These are phyloP conservation scores for Staurois parvus DNA, from an alignment of 2,797 vertebrate species.

Conservation along the genomic window DNA sequence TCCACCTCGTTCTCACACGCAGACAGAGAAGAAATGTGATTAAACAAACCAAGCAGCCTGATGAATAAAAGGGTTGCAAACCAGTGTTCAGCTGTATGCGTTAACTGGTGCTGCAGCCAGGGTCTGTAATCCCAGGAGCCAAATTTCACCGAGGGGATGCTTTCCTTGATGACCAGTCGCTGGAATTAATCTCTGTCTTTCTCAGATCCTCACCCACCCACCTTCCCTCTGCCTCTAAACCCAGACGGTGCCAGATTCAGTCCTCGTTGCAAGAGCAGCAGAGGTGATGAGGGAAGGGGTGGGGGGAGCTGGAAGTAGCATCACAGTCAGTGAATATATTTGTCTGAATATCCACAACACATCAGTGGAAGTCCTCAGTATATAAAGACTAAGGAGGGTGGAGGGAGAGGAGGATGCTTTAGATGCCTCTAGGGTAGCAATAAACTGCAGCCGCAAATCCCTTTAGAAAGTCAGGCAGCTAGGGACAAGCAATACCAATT, in stretches of 20 bases:
- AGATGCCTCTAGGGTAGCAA: conserved; percentile 36
- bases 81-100: conserved; percentile 54
- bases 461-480: conserved; percentile 10
- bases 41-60: conserved; percentile 65
- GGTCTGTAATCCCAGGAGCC: conserved; percentile 18
- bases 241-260: conserved; percentile 57
- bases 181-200: conserved; percentile 44
- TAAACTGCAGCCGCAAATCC: conserved; percentile 33
- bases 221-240: conserved; percentile 54
- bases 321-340: conserved; percentile 54
- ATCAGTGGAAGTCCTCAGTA: conserved; percentile 45
- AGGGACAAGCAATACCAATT: neutral
- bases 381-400: conserved; percentile 21
- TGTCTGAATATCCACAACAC: conserved; percentile 57
- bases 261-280: conserved; percentile 51
- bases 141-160: conserved; percentile 24
- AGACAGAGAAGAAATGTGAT: conserved; percentile 80
- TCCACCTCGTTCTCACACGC: conserved; percentile 82
- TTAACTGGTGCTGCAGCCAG: conserved; percentile 52
- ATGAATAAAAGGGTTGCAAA: conserved; percentile 58
- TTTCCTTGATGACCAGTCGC: conserved; percentile 44
- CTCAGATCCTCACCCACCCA: conserved; percentile 51
- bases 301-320: conserved; percentile 47
- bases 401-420: conserved; percentile 24
- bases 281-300: conserved; percentile 52